Base-by-base conservation (phyloP, 2,888 invertebrate species). In the Catocala sponsa region DNA sequence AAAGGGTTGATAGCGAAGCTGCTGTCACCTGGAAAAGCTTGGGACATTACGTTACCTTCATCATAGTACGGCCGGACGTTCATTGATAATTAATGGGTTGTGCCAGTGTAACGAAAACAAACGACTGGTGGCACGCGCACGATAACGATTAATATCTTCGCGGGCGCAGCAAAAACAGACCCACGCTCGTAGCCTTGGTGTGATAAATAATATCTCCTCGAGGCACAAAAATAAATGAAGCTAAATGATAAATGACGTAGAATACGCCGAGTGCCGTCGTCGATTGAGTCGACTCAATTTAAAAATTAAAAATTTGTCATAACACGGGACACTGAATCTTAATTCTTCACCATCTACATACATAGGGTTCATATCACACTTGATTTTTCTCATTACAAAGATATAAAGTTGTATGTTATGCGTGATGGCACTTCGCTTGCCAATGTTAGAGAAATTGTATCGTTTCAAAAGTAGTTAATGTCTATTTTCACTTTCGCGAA, bases 211-310 rank as follows among this genome's bases (percentile, higher is more conserved):
- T 94, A 93, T 92, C 91, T 91, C 79, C 86, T 90, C 84, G 87
- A 90, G 92, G 89, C 91, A 89, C 92, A 93, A 93, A 94, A 94
- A 94, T 94, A 93, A 94, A 94, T 94, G 94, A 93, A 91, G 86
- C 88, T 88, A 91, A n/a, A 93, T 93, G 94, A 94, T 94, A 92
- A 94, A 94, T 92, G 91, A 89, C 83, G 87, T 88, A 80, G 87
- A 87, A 90, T 88, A 87, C 87, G 83, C 82, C 76, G 82, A 87
- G 83, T 85, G 84, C 80, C 72, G 69, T 68, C 83, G 84, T 82
- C 88, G 82, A 92, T 92, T 87, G 90, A 89, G 88, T 83, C 78
- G 81, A 86, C 85, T 84, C 85, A 88, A 87, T 88, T 89, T 85
- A 79, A 81, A 87, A 88, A 90, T 88, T 88, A 84, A 89, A 89